These are phyloP conservation scores for Vanessa tameamea DNA, from an alignment of 1,140 invertebrate species.

Conservation along the genomic window DNA sequence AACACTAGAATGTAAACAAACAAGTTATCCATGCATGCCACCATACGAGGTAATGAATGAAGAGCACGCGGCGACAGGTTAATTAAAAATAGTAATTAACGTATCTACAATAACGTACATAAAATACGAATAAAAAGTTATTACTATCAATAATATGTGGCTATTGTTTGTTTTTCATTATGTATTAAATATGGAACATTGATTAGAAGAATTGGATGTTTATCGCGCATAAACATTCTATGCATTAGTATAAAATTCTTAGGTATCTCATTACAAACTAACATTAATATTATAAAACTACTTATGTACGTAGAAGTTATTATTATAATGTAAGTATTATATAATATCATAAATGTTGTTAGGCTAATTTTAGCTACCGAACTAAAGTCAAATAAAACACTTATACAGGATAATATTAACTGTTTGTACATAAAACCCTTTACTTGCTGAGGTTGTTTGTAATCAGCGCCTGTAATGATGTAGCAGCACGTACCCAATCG, in stretches of 20 bases:
- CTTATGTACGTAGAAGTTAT: neutral
- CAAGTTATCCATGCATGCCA: neutral
- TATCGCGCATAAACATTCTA: neutral
- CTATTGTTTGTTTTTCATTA: slow-evolving; percentile 4
- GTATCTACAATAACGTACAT: neutral
- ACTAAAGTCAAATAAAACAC: too few relatives aligned
- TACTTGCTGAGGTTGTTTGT: neutral
- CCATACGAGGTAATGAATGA: slow-evolving; percentile 10
- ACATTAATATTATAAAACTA: neutral
- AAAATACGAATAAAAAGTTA: slow-evolving; percentile 1
- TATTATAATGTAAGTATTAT: neutral
- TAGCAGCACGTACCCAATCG: neutral
- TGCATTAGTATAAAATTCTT: too few relatives aligned
- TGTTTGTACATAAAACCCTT: neutral
- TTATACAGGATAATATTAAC: neutral
- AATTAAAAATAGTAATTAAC: slow-evolving; percentile 4
- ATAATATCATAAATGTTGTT: neutral
- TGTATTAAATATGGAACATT: neutral
- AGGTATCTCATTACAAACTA: too few relatives aligned
- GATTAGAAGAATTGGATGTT: neutral
- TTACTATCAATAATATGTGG: neutral
- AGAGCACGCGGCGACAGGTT: slow-evolving; percentile 10
- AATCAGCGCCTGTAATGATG: slow-evolving; percentile 4
- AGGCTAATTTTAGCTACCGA: too few relatives aligned
- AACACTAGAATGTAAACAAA: neutral